These are phyloP conservation scores for Temnothorax longispinosus DNA, from an alignment of 1,140 invertebrate species.

Conservation along the genomic window DNA sequence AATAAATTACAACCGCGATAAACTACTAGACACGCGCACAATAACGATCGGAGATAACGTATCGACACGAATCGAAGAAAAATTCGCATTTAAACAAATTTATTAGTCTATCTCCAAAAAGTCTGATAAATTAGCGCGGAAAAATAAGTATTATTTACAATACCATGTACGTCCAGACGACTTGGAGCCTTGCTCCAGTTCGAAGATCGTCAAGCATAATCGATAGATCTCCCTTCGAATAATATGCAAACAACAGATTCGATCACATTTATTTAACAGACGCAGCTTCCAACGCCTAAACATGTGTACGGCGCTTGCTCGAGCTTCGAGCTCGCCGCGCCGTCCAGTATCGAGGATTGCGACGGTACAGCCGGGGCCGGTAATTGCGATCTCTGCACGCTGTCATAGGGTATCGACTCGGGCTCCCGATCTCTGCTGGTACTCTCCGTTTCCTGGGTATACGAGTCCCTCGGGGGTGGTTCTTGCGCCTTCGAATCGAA, in stretches of 20 bases:
- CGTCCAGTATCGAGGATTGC: conserved; percentile 76
- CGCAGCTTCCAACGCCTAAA: conserved; percentile 82
- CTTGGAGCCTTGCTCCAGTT: neutral
- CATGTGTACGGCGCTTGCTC: conserved; percentile 81
- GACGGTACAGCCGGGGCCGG: conserved; percentile 64
- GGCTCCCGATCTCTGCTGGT: conserved; percentile 71
- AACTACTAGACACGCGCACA: conserved; percentile 53
- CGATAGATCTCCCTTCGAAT: neutral
- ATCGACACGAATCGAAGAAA: neutral
- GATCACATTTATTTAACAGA: conserved; percentile 76
- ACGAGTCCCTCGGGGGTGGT: conserved; percentile 57
- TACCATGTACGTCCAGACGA: conserved; percentile 35
- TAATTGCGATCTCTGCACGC: conserved; percentile 76
- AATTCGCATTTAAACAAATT: neutral
- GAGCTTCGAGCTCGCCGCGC: conserved; percentile 78
- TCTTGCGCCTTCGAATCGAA: conserved; percentile 78
- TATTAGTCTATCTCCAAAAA: conserved; percentile 22
- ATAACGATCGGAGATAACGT: conserved; percentile 36
- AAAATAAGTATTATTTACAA: conserved; percentile 46
- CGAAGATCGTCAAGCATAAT: conserved; percentile 28
- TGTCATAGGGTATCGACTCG: conserved; percentile 67
- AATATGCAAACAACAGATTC: conserved; percentile 43
- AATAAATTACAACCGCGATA: conserved; percentile 70
- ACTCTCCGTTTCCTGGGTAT: conserved; percentile 69
- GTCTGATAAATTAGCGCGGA: conserved; percentile 12